Conservation (phyloP, 2,888 invertebrate species). For the Anagyrus pseudococci region DNA sequence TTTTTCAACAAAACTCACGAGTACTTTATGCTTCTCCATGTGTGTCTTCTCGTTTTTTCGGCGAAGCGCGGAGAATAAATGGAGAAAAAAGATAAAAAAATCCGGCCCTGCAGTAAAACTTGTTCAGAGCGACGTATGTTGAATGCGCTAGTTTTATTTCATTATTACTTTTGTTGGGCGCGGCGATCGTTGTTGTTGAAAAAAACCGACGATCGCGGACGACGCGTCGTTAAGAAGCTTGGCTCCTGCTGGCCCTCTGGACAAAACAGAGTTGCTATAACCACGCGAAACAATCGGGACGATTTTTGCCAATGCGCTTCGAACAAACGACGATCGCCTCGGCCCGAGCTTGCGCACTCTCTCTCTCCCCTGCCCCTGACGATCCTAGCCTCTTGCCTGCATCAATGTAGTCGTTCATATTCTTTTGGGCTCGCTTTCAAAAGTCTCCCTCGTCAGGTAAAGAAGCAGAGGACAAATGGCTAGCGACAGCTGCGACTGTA, state of each 20-base stretch:
- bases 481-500: no score
- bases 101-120: no score
- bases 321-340: constrained; percentile 26
- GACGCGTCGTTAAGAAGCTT: constrained; percentile 29
- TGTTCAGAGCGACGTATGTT: no score
- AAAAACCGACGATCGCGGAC: constrained; percentile 38
- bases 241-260: not conserved
- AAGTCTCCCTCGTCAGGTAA: no score
- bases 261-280: no score
- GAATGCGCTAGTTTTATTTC: constrained; percentile 10
- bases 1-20: constrained; percentile 43
- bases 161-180: constrained; percentile 30
- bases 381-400: not conserved
- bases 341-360: no score
- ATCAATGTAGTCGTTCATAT: no score
- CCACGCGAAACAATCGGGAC: constrained; percentile 16
- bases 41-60: not conserved
- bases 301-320: not conserved
- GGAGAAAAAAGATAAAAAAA: no score
- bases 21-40: constrained; percentile 44
- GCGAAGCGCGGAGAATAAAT: constrained; percentile 3
- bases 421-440: constrained; percentile 3
- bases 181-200: constrained; percentile 40
- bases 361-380: no score
- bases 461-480: no score